These are phyloP conservation scores for Mesaphorura yosii DNA, from an alignment of 1,140 invertebrate genomes.

Conservation along the genomic window DNA sequence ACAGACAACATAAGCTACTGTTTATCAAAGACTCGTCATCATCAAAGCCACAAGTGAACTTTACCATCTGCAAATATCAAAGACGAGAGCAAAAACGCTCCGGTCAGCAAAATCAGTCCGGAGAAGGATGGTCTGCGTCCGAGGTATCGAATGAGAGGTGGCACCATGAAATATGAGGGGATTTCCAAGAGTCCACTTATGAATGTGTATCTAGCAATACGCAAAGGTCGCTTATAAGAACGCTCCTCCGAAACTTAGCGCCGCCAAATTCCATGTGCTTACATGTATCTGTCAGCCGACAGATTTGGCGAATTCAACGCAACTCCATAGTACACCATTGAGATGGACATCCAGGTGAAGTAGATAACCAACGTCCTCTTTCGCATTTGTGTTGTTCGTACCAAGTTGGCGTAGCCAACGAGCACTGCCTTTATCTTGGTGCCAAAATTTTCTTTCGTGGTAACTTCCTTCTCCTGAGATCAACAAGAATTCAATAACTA, in stretches of 20 bases:
- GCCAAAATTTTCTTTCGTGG: background rate
- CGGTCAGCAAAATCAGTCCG: constrained; percentile 24
- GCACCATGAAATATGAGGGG: constrained; percentile 30
- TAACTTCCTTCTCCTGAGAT: constrained; percentile 2
- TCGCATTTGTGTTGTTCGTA: constrained; percentile 20
- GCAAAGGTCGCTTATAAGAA: too few species aligned
- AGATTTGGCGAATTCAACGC: constrained; percentile 31
- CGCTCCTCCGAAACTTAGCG: too few species aligned
- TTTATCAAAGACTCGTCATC: background rate
- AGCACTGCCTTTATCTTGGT: constrained; percentile 3
- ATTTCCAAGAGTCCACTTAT: constrained; percentile 30
- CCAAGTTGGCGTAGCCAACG: constrained; percentile 17
- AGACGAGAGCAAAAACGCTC: constrained; percentile 20
- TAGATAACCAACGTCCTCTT: constrained; percentile 22
- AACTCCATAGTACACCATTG: constrained; percentile 31
- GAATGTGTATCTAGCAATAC: constrained; percentile 24
- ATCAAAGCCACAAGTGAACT: background rate
- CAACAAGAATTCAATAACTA: background rate
- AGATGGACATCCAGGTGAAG: constrained; percentile 28
- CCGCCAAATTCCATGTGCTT: too few species aligned
- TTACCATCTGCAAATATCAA: constrained; percentile 17
- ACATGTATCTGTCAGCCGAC: constrained; percentile 27
- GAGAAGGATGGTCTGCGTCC: constrained; percentile 27
- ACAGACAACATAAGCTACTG: constrained; percentile 2
- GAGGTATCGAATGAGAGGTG: constrained; percentile 25